phyloP scores from a whole-genome alignment of 2,113 vertebrate genomes.

The Rhinoderma darwinii region DNA sequence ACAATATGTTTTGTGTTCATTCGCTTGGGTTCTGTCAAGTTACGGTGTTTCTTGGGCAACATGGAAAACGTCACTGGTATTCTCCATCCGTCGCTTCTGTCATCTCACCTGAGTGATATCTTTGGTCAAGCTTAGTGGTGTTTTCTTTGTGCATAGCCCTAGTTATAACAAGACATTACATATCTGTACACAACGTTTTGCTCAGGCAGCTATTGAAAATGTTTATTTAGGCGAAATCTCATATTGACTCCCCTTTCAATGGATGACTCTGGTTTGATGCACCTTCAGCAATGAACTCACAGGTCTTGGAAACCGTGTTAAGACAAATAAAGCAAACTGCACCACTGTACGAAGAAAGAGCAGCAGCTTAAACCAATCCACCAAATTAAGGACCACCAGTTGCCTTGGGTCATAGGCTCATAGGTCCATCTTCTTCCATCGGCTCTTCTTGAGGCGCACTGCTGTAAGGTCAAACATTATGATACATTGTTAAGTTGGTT shows the following conservation, averaged over 20 bases:
- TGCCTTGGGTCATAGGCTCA: slow-evolving; percentile 65
- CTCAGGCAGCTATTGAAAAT: slow-evolving; percentile 6
- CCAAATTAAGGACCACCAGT: not conserved
- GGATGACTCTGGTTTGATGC: slow-evolving; percentile 9
- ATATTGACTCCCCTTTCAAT: not conserved
- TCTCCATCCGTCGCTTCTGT: not conserved
- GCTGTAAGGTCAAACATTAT: not conserved
- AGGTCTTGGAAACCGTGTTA: slow-evolving; percentile 3
- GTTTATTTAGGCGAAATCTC: slow-evolving; percentile 18
- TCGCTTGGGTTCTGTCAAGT: not conserved
- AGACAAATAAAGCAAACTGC: slow-evolving; percentile 37
- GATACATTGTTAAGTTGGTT: no score
- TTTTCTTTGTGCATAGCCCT: slow-evolving; percentile 22
- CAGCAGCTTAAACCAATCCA: slow-evolving; percentile 35
- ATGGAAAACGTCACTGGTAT: not conserved
- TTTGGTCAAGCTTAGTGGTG: slow-evolving; percentile 45
- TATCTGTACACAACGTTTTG: slow-evolving; percentile 2
- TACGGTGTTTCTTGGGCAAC: not conserved
- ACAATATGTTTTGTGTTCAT: not conserved
- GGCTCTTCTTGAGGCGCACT: slow-evolving; percentile 71
- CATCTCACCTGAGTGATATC: slow-evolving; percentile 36
- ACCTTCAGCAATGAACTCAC: slow-evolving; percentile 41
- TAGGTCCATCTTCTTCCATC: slow-evolving; percentile 72
- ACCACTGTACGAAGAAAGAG: not conserved
- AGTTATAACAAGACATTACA: not conserved